These are phyloP conservation scores for Ellobium chinense DNA, from an alignment of 2,888 invertebrate genomes.

Conservation along the genomic window DNA sequence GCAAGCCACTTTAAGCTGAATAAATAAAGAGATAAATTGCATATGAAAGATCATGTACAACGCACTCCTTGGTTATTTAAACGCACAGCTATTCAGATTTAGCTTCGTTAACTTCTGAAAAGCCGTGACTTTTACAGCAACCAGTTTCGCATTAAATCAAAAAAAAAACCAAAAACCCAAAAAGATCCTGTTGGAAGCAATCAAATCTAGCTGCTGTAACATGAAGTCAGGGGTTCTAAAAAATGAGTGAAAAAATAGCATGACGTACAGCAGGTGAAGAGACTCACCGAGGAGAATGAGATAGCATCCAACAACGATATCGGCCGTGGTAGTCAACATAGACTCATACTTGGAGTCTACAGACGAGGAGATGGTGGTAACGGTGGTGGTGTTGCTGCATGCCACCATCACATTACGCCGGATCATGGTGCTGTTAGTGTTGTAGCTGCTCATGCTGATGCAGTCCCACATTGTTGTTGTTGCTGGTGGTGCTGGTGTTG, in stretches of 20 bases:
- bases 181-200: too few species aligned
- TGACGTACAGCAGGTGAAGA: not conserved
- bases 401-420: not conserved
- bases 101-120: too few species aligned
- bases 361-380: not conserved
- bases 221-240: not conserved
- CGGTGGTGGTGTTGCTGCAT: not conserved
- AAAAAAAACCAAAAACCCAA: too few species aligned
- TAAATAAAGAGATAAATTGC: too few species aligned
- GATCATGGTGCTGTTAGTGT: not conserved
- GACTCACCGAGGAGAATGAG: conserved; percentile 7
- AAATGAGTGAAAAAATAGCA: not conserved
- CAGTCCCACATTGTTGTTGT: not conserved
- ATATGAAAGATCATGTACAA: too few species aligned
- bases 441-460: not conserved
- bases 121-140: too few species aligned
- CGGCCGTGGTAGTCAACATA: not conserved
- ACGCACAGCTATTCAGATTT: too few species aligned
- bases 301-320: conserved; percentile 20
- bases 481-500: too few species aligned
- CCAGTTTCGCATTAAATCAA: too few species aligned
- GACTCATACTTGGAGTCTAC: conserved; percentile 18
- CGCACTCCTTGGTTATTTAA: too few species aligned
- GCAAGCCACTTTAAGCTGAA: too few species aligned
- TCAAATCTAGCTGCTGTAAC: too few species aligned